Evolutionary conservation across 2,113 vertebrate genomes (phyloP), one percentile per base, ranked within the genome.

Genomic region (Halcyon malimbica): DNA sequence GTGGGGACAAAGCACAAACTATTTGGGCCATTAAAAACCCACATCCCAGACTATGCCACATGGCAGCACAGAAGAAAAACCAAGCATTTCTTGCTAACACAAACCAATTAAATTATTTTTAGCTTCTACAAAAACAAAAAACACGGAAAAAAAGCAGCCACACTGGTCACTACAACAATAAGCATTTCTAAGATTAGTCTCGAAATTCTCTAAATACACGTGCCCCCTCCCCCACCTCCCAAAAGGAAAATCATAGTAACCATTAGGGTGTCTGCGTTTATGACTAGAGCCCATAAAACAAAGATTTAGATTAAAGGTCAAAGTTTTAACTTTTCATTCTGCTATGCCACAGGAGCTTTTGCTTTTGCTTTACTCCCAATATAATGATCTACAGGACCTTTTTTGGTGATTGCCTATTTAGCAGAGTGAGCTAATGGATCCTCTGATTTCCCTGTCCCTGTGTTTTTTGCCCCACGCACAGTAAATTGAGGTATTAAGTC

Each of bases 151-250:
- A 89, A 86, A 74, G 48, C 89, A 96, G 94, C 92, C 97, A 95
- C 69, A 59, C 75, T 95, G 97, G 96, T 98, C 96, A 97, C 68
- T 90, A 57, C 92, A 93, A 97, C 97, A 98, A 98, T 95, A 97
- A 97, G 96, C 87, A 90, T 94, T 98, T 96, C 97, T 97, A 98
- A 96, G 97, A 98, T 98, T 96, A 98, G 95, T 68, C 83, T 94
- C 80, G 25, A 97, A 97, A 94, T 92, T 90, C 94, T 98, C 96
- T 95, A 98, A 98, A 97, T 96, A 96, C 11, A 89, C 31, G 81
- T 63, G 94, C 10, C 31, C 63, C 63, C 39, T 59, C 87, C 81
- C 57, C 69, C 81, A 87, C 29, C 83, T 94, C 81, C 89, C 46
- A 21, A 87, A 94, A 88, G 73, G 92, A 96, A 94, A 95, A 91